Evolutionary conservation across 2,888 invertebrate species (phyloP), one percentile per base, ranked within the genome.

Genomic region (Mythimna vitellina): DNA sequence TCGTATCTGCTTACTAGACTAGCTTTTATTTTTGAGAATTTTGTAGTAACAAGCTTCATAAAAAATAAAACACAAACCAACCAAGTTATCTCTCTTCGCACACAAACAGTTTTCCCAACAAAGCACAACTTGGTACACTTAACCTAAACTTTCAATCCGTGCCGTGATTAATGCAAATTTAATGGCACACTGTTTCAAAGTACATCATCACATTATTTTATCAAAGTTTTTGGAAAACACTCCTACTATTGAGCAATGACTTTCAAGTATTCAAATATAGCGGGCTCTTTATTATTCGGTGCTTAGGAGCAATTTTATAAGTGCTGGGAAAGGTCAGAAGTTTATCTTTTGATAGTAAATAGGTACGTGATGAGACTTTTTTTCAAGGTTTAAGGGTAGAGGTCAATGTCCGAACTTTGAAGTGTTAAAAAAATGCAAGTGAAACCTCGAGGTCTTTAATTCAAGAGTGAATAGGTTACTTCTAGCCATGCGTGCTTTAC

Each of bases 161-260:
- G 49, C 58, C 42, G 84, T 90, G 90, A 90, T 90, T 90, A 89
- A 90, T 90, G 90, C 78, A 71, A 82, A 81, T 85, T 89, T 90
- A 89, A 90, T 90, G 90, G 88, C 85, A 32, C 78, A 86, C 87
- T 88, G 87, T 89, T 87, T 75, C 80, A 76, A 73, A 73, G 67
- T 73, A 82, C 65, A 80, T 82, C 77, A 80, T 74, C 74, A 79
- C 70, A 82, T 86, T 87, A 86, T 86, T 85, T 84, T 87, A 86
- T 85, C 83, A 87, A 81, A 75, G 74, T 82, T 82, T 82, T 78
- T 69, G 69, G 62, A 29, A 32, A 81, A 54, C 75, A 85, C 83
- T 76, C 66, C 35, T n/a, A 53, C 65, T 80, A 77, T 77, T 67
- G 72, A 68, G 29, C 25, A 69, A 73, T 83, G 84, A 81, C 78